These are phyloP conservation scores for Drosophila ananassae DNA, from an alignment of 1,140 invertebrate genomes.

Conservation along the genomic window DNA sequence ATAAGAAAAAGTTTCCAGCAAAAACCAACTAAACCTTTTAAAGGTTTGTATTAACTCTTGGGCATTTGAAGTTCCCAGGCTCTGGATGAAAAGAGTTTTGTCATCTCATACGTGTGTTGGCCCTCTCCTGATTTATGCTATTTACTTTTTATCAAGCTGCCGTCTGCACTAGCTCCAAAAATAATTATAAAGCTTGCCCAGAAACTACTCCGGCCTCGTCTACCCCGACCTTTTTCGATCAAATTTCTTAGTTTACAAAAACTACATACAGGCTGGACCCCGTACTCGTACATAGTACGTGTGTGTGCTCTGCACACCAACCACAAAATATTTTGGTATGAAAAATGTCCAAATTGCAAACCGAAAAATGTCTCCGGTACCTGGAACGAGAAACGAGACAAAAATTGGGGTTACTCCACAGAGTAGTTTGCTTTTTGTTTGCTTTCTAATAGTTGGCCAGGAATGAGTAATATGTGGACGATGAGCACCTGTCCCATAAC, in stretches of 20 bases:
- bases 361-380: constrained; percentile 49
- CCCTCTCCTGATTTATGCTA: constrained; percentile 52
- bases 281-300: not conserved
- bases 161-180: constrained; percentile 52
- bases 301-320: not conserved
- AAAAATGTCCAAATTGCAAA: constrained; percentile 63
- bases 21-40: constrained; percentile 13
- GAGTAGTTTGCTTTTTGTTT: constrained; percentile 54
- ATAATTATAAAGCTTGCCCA: constrained; percentile 50
- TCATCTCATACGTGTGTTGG: constrained; percentile 28
- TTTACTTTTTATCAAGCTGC: constrained; percentile 60
- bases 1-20: not conserved
- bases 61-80: not conserved
- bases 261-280: constrained; percentile 13
- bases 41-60: constrained; percentile 16
- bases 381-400: not conserved
- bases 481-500: constrained; percentile 49
- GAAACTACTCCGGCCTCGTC: not conserved
- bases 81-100: constrained; percentile 19
- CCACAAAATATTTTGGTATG: constrained; percentile 62
- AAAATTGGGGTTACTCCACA: constrained; percentile 15
- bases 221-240: constrained; percentile 48
- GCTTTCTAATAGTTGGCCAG: constrained; percentile 55
- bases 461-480: constrained; percentile 1
- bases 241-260: constrained; percentile 67